Percentiles rank a stretch among this genome's conserved stretches.
Conservation (phyloP, 1,140 invertebrate species). For the Drosophila repletoides region DNA sequence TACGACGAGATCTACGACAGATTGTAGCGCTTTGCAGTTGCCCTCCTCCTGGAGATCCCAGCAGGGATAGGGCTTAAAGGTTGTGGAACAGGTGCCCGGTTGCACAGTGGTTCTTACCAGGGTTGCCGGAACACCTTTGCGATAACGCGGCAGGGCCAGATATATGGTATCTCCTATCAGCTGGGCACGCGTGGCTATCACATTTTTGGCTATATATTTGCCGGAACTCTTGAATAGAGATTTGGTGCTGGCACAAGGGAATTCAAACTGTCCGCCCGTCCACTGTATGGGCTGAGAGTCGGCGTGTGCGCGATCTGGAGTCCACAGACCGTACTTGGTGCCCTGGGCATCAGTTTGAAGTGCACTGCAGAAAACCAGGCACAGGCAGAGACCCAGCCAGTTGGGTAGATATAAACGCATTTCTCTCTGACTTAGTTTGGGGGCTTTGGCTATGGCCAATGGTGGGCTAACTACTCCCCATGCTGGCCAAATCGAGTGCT, state of each 20-base stretch:
- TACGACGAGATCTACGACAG: slow-evolving; percentile 85
- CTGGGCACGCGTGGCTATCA: slow-evolving; percentile 84
- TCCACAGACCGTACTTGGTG: slow-evolving; percentile 72
- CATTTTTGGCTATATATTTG: slow-evolving; percentile 84
- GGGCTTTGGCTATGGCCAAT: not conserved
- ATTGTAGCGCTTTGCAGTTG: slow-evolving; percentile 84
- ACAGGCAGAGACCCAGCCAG: not conserved
- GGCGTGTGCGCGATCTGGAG: slow-evolving; percentile 59
- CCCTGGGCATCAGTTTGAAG: slow-evolving; percentile 40
- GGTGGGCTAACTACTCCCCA: slow-evolving; percentile 12
- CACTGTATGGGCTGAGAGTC: slow-evolving; percentile 77
- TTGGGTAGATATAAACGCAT: slow-evolving; percentile 31
- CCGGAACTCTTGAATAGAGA: slow-evolving; percentile 84
- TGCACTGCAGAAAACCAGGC: not conserved
- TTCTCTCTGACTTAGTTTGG: not conserved
- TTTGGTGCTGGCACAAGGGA: slow-evolving; percentile 84
- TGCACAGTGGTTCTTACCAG: slow-evolving; percentile 83
- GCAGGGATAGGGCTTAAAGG: slow-evolving; percentile 84
- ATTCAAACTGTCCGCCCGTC: slow-evolving; percentile 84
- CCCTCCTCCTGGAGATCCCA: slow-evolving; percentile 86
- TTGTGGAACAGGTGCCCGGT: slow-evolving; percentile 81
- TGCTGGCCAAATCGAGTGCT: slow-evolving; percentile 31
- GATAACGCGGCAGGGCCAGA: slow-evolving; percentile 84
- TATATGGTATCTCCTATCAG: slow-evolving; percentile 84
- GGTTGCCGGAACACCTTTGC: slow-evolving; percentile 84